phyloP scores from a whole-genome alignment of 2,888 invertebrate genomes.

The Caenorhabditis sinica region DNA sequence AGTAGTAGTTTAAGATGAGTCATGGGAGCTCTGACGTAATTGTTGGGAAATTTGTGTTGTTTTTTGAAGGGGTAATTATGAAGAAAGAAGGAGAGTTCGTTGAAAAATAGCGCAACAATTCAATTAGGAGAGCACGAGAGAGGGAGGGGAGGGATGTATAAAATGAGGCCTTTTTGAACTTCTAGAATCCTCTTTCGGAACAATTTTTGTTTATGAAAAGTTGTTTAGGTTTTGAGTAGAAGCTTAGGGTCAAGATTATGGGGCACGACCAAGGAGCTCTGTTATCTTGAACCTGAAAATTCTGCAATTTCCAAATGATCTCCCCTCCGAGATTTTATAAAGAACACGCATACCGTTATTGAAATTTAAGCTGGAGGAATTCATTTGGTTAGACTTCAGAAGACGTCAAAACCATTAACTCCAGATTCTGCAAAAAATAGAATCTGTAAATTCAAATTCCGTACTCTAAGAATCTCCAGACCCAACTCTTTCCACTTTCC shows the following conservation, averaged over 20 bases:
- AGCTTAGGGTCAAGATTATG: too few relatives aligned
- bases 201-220: background rate
- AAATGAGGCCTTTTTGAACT: slow-evolving; percentile 1
- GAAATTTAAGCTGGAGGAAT: too few relatives aligned
- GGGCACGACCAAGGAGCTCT: background rate
- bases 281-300: background rate
- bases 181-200: background rate
- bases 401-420: too few relatives aligned
- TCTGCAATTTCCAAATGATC: background rate
- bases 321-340: too few relatives aligned
- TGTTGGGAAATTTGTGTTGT: background rate
- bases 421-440: too few relatives aligned
- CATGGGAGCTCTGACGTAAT: background rate
- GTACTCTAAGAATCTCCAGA: too few relatives aligned
- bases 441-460: too few relatives aligned
- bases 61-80: background rate
- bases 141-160: background rate
- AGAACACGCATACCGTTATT: too few relatives aligned
- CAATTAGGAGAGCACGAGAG: background rate
- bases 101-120: background rate
- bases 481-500: too few relatives aligned
- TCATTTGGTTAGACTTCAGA: too few relatives aligned
- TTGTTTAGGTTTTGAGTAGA: background rate
- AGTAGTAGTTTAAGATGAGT: background rate
- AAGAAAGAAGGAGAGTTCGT: background rate